Conservation (phyloP, 2,113 vertebrate genomes). For the Saccopteryx leptura region DNA sequence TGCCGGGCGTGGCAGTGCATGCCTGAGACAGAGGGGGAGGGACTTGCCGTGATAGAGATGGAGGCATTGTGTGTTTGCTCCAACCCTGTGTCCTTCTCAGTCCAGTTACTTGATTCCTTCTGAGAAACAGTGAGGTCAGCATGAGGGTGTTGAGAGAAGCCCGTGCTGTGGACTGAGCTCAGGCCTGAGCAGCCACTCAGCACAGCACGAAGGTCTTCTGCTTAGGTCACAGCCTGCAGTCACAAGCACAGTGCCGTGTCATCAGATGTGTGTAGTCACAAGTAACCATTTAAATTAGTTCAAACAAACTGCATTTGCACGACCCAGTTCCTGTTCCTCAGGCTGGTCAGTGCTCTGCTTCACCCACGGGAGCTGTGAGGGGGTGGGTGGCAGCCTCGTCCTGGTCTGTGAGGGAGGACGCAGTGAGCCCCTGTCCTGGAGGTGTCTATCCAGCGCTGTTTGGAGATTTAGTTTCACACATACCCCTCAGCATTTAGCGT, state of each 20-base stretch:
- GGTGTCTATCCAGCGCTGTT: not conserved
- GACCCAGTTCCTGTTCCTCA: not conserved
- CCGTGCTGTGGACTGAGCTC: too few relatives aligned
- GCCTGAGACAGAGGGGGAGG: too few relatives aligned
- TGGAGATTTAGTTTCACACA: not conserved
- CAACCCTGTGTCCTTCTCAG: too few relatives aligned
- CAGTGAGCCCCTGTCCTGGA: fast-evolving
- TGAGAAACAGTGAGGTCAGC: too few relatives aligned
- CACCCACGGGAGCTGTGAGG: too few relatives aligned
- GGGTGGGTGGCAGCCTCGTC: not conserved
- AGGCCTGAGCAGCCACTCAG: too few relatives aligned
- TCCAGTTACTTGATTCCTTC: too few relatives aligned
- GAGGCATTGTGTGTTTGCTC: too few relatives aligned
- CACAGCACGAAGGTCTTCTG: not conserved
- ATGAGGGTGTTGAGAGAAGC: too few relatives aligned
- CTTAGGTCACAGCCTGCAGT: not conserved
- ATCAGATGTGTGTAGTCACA: fast-evolving
- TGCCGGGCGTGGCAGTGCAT: too few relatives aligned
- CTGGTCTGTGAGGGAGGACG: not conserved
- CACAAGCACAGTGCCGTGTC: not conserved
- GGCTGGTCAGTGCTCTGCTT: not conserved
- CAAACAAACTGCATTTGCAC: not conserved
- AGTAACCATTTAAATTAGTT: not conserved
- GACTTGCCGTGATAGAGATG: too few relatives aligned
- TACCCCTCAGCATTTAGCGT: not conserved